These are phyloP conservation scores for Tyrannus savana DNA, from an alignment of 2,113 vertebrate genomes.

Conservation along the genomic window DNA sequence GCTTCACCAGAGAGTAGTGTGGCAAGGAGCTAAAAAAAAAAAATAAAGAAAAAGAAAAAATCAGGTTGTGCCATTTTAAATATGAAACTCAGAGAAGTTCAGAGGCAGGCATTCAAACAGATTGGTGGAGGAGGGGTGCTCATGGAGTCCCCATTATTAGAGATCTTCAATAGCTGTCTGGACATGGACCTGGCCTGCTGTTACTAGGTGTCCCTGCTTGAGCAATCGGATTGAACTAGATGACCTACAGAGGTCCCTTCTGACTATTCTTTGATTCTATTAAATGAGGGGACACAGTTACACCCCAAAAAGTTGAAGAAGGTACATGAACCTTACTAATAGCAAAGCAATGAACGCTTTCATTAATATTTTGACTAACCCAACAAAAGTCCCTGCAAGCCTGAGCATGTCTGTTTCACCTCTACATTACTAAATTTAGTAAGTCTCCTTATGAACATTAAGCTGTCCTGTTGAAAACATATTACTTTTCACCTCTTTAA, in stretches of 20 bases:
- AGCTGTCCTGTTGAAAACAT: constrained; percentile 49
- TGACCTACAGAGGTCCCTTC: neutral
- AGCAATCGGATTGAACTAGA: neutral
- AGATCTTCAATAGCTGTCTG: neutral
- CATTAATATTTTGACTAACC: constrained; percentile 48
- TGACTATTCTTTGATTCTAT: neutral
- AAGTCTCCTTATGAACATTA: constrained; percentile 21
- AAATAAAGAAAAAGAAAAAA: neutral
- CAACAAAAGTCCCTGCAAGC: constrained; percentile 3
- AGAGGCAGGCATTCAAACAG: neutral
- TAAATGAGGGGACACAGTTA: neutral
- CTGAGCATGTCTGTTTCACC: neutral
- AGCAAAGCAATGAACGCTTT: neutral
- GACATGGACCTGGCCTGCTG: neutral
- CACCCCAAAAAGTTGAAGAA: neutral
- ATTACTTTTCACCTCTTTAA: constrained; percentile 40
- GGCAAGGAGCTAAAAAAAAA: neutral
- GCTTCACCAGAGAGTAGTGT: neutral
- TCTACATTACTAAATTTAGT: constrained; percentile 39
- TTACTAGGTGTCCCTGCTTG: neutral
- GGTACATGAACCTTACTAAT: neutral
- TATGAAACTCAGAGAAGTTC: neutral
- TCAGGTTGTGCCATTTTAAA: neutral
- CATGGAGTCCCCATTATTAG: neutral
- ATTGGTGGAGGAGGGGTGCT: neutral